These are phyloP conservation scores for Empis stercorea DNA, from an alignment of 2,888 invertebrate genomes.

Conservation along the genomic window DNA sequence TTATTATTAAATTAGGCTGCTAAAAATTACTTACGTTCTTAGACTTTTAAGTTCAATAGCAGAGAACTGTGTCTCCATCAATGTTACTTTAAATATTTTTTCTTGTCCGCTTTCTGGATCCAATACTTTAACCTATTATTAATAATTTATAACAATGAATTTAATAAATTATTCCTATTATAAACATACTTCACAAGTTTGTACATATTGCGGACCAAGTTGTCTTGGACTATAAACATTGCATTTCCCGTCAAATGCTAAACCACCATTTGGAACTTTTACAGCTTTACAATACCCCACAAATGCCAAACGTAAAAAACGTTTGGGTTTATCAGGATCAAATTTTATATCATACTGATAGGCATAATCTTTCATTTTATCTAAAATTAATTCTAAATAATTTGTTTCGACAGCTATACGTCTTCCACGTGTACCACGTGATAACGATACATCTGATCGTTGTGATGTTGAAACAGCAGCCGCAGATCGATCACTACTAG, in stretches of 20 bases:
- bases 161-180: no score
- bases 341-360: conserved; percentile 75
- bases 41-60: neutral
- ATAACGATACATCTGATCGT: neutral
- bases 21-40: neutral
- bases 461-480: neutral
- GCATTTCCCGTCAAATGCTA: conserved; percentile 64
- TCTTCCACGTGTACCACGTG: conserved; percentile 32
- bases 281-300: conserved; percentile 24
- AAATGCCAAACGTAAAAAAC: conserved; percentile 42
- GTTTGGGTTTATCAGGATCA: conserved; percentile 55
- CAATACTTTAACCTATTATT: conserved; percentile 12
- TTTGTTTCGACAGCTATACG: conserved; percentile 45
- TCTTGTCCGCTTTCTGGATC: conserved; percentile 8
- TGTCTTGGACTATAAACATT: conserved; percentile 43
- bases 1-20: no score
- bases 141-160: neutral
- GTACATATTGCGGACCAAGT: neutral
- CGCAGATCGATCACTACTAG: neutral
- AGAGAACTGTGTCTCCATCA: conserved; percentile 23
- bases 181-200: neutral
- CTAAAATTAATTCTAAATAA: conserved; percentile 46
- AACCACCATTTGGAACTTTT: conserved; percentile 34
- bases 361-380: conserved; percentile 36
- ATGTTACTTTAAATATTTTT: conserved; percentile 17